Percentiles rank a stretch among this genome's conserved stretches.
Conservation (phyloP, 2,113 vertebrate species). For the Phalacrocorax aristotelis region DNA sequence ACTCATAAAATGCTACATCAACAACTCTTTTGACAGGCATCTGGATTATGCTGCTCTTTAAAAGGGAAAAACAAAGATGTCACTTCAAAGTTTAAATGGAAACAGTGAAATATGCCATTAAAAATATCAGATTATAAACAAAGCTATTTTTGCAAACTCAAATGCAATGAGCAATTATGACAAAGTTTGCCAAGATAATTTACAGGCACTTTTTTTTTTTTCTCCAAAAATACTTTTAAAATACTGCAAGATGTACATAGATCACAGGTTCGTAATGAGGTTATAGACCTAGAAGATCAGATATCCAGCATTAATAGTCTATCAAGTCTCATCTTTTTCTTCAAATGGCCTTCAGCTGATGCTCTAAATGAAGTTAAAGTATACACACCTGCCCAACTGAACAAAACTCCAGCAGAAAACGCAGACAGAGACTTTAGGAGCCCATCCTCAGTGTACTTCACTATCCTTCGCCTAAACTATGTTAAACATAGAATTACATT, state of each 20-base stretch:
- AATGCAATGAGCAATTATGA: conserved; percentile 12
- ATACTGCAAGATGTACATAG: neutral
- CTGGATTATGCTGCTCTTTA: conserved; percentile 56
- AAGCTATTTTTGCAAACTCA: conserved; percentile 36
- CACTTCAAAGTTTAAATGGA: conserved; percentile 44
- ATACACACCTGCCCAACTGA: neutral
- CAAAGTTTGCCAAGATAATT: neutral
- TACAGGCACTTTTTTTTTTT: neutral
- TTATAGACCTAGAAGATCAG: neutral
- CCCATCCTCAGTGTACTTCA: neutral
- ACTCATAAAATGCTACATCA: conserved; percentile 67
- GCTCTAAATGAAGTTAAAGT: neutral
- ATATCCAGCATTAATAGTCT: neutral
- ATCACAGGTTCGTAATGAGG: neutral
- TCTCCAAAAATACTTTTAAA: neutral
- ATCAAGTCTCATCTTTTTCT: neutral
- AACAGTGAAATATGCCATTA: conserved; percentile 53
- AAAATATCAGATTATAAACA: conserved; percentile 55
- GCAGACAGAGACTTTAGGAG: neutral
- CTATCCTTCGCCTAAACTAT: neutral
- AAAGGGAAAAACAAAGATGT: conserved; percentile 49
- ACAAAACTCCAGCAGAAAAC: neutral
- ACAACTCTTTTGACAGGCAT: conserved; percentile 58
- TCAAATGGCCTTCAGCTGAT: neutral
- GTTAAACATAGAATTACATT: neutral